Percentiles rank a stretch among this genome's conserved stretches.
These are phyloP conservation scores for Perccottus glenii DNA, from an alignment of 2,113 vertebrate genomes.

Conservation along the genomic window DNA sequence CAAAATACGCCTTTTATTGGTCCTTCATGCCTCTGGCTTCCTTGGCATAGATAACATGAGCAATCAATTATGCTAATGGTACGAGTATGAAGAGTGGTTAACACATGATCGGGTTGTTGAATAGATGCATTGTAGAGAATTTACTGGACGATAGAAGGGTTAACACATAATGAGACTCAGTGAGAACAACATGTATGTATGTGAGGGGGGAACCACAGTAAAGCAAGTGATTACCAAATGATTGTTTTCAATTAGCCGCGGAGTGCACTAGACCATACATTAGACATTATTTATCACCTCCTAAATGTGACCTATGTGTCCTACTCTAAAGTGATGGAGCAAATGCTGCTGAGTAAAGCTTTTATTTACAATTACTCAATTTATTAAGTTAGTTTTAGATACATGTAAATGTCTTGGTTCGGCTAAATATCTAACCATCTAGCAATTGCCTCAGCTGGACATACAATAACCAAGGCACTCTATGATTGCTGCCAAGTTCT, in stretches of 20 bases:
- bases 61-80: constrained; percentile 75
- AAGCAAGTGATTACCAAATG: constrained; percentile 55
- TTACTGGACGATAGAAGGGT: constrained; percentile 50
- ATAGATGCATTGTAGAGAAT: constrained; percentile 39
- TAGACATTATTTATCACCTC: constrained; percentile 46
- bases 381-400: no score
- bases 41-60: constrained; percentile 56
- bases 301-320: constrained; percentile 20
- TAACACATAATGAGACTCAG: constrained; percentile 51
- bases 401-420: no score
- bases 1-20: constrained; percentile 42
- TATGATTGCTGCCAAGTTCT: no score
- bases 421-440: no score
- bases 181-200: constrained; percentile 25
- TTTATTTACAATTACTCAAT: no score
- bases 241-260: constrained; percentile 67
- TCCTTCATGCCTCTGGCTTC: constrained; percentile 56
- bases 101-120: constrained; percentile 54
- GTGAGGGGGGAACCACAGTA: constrained; percentile 13
- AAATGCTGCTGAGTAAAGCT: no score
- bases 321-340: constrained; percentile 5
- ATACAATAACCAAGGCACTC: no score
- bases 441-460: no score
- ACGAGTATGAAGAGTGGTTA: constrained; percentile 58
- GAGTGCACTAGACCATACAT: constrained; percentile 29